These are phyloP conservation scores for Brachionus manjavacas DNA, from an alignment of 1,140 invertebrate species.

Conservation along the genomic window DNA sequence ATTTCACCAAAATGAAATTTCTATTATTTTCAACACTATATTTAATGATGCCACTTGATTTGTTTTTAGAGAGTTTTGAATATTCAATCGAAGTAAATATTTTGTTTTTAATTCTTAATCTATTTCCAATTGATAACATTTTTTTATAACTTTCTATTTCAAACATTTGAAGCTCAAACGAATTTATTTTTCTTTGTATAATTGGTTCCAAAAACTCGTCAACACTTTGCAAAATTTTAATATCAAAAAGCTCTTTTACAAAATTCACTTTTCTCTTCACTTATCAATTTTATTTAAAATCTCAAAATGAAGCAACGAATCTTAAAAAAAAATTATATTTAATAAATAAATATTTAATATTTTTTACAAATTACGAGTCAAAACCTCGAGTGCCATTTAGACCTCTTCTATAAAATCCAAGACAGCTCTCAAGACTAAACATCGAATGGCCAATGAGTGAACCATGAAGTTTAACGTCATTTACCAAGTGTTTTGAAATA, in stretches of 20 bases:
- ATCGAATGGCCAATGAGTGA: not conserved
- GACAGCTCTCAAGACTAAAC: not conserved
- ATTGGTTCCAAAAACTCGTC: not conserved
- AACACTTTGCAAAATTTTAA: not conserved
- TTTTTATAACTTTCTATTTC: not conserved
- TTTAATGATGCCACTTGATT: not conserved
- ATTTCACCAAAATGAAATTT: too few relatives aligned
- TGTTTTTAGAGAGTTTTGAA: not conserved
- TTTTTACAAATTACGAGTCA: not conserved
- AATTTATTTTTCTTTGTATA: not conserved
- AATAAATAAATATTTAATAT: not conserved
- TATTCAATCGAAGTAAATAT: not conserved
- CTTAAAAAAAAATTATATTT: not conserved
- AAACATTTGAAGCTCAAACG: not conserved
- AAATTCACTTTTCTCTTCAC: not conserved
- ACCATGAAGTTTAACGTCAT: not conserved
- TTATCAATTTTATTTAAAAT: not conserved
- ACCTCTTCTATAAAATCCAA: not conserved
- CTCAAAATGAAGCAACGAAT: not conserved
- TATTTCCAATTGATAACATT: not conserved
- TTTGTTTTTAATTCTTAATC: constrained; percentile 14
- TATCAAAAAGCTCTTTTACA: not conserved
- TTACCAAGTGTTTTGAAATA: not conserved
- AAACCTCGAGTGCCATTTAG: not conserved
- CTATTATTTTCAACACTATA: too few relatives aligned